A percentile compares a stretch with the other conserved stretches of the same genome.
phyloP scores from a whole-genome alignment of 2,888 invertebrate species.

The Cheilosia grossa region DNA sequence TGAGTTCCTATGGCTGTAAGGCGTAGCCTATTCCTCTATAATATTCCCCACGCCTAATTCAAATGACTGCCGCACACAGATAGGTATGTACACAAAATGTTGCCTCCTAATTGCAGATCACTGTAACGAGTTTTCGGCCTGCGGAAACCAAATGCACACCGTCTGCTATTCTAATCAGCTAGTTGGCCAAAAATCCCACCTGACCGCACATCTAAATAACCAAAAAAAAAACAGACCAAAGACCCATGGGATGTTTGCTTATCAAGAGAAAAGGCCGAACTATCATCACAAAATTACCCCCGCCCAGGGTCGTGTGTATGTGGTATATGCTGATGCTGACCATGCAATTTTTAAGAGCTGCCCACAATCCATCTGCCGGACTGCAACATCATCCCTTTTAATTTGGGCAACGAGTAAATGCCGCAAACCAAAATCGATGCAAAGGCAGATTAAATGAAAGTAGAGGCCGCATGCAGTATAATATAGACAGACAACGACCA shows the following conservation, averaged over 20 bases:
- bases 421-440: slow-evolving; percentile 47
- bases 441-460: slow-evolving; percentile 49
- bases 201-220: slow-evolving; percentile 45
- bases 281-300: slow-evolving; percentile 38
- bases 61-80: not conserved
- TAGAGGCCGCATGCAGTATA: not conserved
- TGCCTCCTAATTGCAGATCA: not conserved
- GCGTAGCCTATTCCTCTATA: too few relatives aligned
- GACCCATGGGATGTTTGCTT: not conserved
- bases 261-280: slow-evolving; percentile 29
- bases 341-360: slow-evolving; percentile 33
- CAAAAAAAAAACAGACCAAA: slow-evolving; percentile 1
- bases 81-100: not conserved
- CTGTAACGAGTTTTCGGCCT: not conserved
- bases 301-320: not conserved
- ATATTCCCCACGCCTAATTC: not conserved
- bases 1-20: too few relatives aligned
- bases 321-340: slow-evolving; percentile 24
- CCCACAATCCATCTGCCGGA: not conserved
- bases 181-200: slow-evolving; percentile 27
- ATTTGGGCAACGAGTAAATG: slow-evolving; percentile 2
- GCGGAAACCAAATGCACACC: not conserved
- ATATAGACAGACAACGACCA: slow-evolving; percentile 5
- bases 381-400: slow-evolving; percentile 46
- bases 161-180: slow-evolving; percentile 42